Evolutionary conservation across 2,113 vertebrate genomes (phyloP), one percentile per base, ranked within the genome.

Genomic region (Corythornis madagascariensis): DNA sequence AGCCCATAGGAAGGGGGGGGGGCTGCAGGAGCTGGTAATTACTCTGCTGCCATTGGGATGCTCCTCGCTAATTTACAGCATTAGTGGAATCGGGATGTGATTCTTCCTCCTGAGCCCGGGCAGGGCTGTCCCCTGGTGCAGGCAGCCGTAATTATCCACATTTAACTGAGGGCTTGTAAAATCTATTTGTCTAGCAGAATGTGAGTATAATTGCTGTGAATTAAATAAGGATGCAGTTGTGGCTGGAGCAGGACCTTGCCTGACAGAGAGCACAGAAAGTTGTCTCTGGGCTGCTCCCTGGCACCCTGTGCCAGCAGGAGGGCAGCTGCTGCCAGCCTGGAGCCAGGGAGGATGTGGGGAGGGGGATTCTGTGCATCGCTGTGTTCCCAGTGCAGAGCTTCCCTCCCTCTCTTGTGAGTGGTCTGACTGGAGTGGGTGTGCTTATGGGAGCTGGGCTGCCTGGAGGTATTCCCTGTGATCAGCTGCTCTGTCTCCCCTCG

Each of bases 21-120:
- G 61, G 38, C 86, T 83, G 95, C 89, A 86, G 90, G 94, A 65
- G 69, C 63, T 82, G 96, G 84, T 98, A 97, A 98, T 97, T 98
- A 93, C 97, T 96, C 91, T 53, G 95, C 97, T 95, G 95, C 97
- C 96, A 43, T 28, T 93, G 98, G 97, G 97, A 96, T 42, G 94
- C 50, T 93, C 96, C 97, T 94, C 52, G 95, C 97, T 96, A 96
- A 97, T 97, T 97, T 95, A 85, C 85, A 90, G 97, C 83, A 8
- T 84, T 71, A 29, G 75, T 60, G 71, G 61, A 89, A 22, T 63
- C n/a, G 11, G 93, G 92, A 75, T 86, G 89, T 9, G 60, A 29
- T 48, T 66, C 89, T 73, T 69, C 65, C 96, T 77, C 87, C 71
- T 7, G 56, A 81, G 82, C 87, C 78, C 9, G 75, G 96, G 87